A percentile compares a stretch with the other conserved stretches of the same genome.
These are phyloP conservation scores for Caenorhabditis doughertyi DNA, from an alignment of 2,888 invertebrate genomes.

Conservation along the genomic window DNA sequence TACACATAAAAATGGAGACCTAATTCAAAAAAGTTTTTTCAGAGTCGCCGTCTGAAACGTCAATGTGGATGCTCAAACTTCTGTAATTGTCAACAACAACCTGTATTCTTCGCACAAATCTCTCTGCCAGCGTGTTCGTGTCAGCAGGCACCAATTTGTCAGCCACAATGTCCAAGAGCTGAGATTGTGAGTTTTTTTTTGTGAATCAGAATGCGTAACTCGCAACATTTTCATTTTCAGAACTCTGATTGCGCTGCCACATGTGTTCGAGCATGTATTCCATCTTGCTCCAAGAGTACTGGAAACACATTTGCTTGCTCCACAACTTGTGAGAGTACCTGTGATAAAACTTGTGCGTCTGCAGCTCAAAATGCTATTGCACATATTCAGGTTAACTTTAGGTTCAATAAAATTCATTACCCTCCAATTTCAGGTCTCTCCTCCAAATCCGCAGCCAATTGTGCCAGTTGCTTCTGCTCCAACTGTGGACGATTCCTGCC, in stretches of 20 bases:
- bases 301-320: conserved; percentile 66
- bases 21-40: conserved; percentile 1
- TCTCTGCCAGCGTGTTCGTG: conserved; percentile 66
- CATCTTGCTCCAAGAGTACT: conserved; percentile 63
- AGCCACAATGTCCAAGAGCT: conserved; percentile 65
- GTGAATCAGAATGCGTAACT: too few species aligned
- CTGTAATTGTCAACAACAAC: conserved; percentile 71
- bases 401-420: background rate
- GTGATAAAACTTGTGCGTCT: conserved; percentile 64
- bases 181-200: conserved; percentile 64
- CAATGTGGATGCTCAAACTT: conserved; percentile 72
- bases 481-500: conserved; percentile 53
- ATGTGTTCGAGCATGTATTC: conserved; percentile 69
- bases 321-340: conserved; percentile 65
- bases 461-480: conserved; percentile 12
- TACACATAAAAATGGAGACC: background rate
- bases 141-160: conserved; percentile 69
- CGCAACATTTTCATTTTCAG: conserved; percentile 35
- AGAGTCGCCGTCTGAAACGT: conserved; percentile 68
- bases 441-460: conserved; percentile 47
- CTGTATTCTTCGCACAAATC: conserved; percentile 48
- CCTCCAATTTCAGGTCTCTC: conserved; percentile 15
- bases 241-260: conserved; percentile 67
- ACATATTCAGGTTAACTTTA: conserved; percentile 45
- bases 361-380: conserved; percentile 63